phyloP scores from a whole-genome alignment of 2,888 invertebrate species.

The Iphiclides podalirius region DNA sequence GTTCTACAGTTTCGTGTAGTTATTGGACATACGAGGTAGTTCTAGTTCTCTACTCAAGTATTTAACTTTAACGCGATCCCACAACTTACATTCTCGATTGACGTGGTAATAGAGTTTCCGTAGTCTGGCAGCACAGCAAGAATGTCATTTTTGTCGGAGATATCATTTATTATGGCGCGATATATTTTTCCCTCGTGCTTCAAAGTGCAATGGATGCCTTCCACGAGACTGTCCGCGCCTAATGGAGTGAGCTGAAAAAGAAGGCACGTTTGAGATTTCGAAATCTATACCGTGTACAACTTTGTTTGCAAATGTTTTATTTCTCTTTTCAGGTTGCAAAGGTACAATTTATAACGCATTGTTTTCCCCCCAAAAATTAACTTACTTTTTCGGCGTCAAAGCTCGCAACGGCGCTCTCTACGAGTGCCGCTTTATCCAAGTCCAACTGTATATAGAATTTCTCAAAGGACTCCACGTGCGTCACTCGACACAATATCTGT shows the following conservation, averaged over 20 bases:
- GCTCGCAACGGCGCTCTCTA: conserved; percentile 60
- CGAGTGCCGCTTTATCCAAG: conserved; percentile 59
- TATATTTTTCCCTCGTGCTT: conserved; percentile 56
- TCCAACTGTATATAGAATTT: conserved; percentile 66
- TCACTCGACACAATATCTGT: conserved; percentile 65
- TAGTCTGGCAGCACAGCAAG: conserved; percentile 63
- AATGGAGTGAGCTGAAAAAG: conserved; percentile 53
- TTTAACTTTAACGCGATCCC: too few relatives aligned
- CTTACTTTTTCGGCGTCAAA: conserved; percentile 54
- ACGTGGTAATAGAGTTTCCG: conserved; percentile 55
- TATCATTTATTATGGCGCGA: conserved; percentile 62
- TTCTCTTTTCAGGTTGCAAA: too few relatives aligned
- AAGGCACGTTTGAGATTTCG: conserved; percentile 5
- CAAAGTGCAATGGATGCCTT: conserved; percentile 67
- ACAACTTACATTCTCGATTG: conserved; percentile 59
- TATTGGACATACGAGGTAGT: too few relatives aligned
- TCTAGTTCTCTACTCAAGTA: too few relatives aligned
- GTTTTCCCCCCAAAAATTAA: too few relatives aligned
- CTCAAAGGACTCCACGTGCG: conserved; percentile 62
- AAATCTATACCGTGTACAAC: not conserved
- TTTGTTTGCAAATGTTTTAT: too few relatives aligned
- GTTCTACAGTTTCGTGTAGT: too few relatives aligned
- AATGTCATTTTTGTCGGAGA: conserved; percentile 46
- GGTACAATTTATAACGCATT: too few relatives aligned
- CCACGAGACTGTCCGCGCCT: conserved; percentile 47